phyloP scores from a whole-genome alignment of 2,797 vertebrate genomes.

The Neomorphus geoffroyi region DNA sequence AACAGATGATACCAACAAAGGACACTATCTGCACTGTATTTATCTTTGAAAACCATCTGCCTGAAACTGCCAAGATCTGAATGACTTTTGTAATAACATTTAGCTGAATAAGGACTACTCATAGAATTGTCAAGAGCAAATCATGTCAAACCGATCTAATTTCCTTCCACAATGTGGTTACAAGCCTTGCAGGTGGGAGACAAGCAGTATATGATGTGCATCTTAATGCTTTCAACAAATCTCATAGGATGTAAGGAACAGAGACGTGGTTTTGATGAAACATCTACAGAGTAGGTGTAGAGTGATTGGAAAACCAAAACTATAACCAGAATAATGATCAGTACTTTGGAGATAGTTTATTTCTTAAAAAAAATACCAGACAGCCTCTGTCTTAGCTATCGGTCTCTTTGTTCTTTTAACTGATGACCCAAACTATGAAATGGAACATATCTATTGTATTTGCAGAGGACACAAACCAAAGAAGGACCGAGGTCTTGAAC shows the following conservation, averaged over 20 bases:
- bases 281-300: background rate
- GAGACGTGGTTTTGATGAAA: background rate
- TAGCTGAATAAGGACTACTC: background rate
- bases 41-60: background rate
- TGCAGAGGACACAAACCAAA: background rate
- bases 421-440: background rate
- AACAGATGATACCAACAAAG: background rate
- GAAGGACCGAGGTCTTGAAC: background rate
- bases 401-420: background rate
- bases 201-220: background rate
- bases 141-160: background rate
- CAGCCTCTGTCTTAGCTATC: background rate
- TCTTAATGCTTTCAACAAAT: background rate
- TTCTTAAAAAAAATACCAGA: background rate
- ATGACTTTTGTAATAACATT: background rate
- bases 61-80: background rate
- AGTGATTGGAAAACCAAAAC: background rate
- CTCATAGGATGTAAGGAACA: background rate
- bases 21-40: background rate
- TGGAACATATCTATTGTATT: accelerated
- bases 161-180: background rate
- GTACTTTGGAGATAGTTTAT: background rate
- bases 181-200: background rate
- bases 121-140: background rate
- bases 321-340: background rate